A percentile compares a stretch with the other conserved stretches of the same genome.
Evolutionary conservation across 2,797 vertebrate species (phyloP).

Genomic region (Netta rufina): DNA sequence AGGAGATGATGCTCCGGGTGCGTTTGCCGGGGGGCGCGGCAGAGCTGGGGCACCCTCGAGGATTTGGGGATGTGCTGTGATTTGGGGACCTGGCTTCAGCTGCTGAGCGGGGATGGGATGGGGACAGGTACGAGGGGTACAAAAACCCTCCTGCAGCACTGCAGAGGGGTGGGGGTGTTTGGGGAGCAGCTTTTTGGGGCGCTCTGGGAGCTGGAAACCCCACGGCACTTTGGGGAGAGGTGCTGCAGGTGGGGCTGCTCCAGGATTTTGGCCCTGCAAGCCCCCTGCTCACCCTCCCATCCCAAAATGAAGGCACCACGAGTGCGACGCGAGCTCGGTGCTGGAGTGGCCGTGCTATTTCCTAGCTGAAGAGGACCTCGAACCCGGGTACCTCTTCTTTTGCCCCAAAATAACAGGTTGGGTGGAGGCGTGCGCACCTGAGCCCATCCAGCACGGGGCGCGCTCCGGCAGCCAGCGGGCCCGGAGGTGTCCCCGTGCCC

Average conservation of each 20-base stretch:
- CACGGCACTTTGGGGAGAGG: not conserved
- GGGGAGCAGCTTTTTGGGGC: rapidly evolving
- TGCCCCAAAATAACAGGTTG: not conserved
- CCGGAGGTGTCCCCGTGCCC: not conserved
- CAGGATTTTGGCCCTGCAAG: not conserved
- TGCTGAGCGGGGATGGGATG: rapidly evolving
- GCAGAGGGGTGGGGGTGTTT: not conserved
- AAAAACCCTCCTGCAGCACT: rapidly evolving
- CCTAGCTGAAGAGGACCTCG: not conserved
- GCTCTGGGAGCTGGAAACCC: not conserved
- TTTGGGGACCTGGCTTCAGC: not conserved
- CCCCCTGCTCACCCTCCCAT: not conserved
- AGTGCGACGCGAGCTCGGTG: not conserved
- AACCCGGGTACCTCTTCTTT: not conserved
- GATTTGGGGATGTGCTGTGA: not conserved
- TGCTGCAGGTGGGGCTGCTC: not conserved
- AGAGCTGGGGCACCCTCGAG: not conserved
- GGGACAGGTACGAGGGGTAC: not conserved
- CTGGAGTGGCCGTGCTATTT: rapidly evolving
- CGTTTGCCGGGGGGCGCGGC: not conserved
- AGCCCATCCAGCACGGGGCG: not conserved
- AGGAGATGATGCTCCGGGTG: not conserved
- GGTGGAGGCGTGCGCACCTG: rapidly evolving
- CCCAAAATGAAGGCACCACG: rapidly evolving
- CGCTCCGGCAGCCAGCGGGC: not conserved